Conservation (phyloP, 2,888 invertebrate genomes). For the Bombylius discolor region DNA sequence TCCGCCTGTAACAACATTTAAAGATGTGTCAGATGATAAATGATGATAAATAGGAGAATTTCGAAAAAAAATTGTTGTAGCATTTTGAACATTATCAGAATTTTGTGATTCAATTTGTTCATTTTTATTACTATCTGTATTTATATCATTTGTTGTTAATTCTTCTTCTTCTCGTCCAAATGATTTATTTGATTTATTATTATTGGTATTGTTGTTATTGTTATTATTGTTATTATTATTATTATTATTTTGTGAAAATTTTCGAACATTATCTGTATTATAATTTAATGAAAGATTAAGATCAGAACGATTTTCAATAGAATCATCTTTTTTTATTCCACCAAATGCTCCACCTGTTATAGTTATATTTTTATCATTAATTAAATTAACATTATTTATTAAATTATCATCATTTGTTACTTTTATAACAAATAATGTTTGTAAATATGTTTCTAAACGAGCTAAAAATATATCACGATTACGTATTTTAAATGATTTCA, state of each 20-base stretch:
- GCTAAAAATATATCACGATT: slow-evolving; percentile 29
- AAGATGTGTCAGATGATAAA: neutral
- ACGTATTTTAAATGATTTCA: slow-evolving; percentile 28
- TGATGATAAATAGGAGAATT: neutral
- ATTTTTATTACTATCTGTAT: too few relatives aligned
- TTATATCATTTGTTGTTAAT: too few relatives aligned
- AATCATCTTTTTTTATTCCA: neutral
- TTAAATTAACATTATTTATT: slow-evolving; percentile 8
- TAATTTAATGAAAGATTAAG: too few relatives aligned
- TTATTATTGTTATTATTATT: neutral
- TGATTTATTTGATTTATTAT: too few relatives aligned
- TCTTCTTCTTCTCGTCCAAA: too few relatives aligned
- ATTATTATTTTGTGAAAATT: too few relatives aligned
- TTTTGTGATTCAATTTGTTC: neutral
- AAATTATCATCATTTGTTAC: slow-evolving; percentile 6
- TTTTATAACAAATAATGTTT: slow-evolving; percentile 10
- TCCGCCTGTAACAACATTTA: neutral
- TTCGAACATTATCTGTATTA: too few relatives aligned
- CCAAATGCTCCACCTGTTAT: neutral
- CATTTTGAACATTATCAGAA: too few relatives aligned
- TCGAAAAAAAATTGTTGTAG: neutral
- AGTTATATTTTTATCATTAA: neutral
- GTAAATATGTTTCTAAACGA: slow-evolving; percentile 30
- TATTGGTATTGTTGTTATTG: too few relatives aligned
- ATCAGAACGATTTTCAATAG: neutral